Conservation (phyloP, 2,888 invertebrate species). For the Pediacus dermestoides region DNA sequence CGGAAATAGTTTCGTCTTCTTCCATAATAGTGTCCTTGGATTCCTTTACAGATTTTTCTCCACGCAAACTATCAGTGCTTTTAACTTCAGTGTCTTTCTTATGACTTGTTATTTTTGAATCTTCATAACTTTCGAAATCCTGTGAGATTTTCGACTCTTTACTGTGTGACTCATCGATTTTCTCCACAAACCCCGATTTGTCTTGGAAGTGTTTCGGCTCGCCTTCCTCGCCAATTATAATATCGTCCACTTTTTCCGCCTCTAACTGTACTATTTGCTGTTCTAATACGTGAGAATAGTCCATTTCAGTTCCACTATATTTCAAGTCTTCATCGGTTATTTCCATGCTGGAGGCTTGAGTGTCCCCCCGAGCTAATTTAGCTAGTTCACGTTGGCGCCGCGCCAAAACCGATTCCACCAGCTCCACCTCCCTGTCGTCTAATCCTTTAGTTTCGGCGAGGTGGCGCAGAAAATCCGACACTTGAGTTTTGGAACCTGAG, state of each 20-base stretch:
- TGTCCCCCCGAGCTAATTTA: slow-evolving; percentile 49
- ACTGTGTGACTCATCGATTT: slow-evolving; percentile 37
- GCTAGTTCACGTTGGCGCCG: slow-evolving; percentile 49
- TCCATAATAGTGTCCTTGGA: slow-evolving; percentile 37
- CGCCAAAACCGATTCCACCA: slow-evolving; percentile 53
- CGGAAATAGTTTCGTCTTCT: slow-evolving; percentile 39
- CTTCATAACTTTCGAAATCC: slow-evolving; percentile 33
- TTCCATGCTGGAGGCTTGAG: slow-evolving; percentile 56
- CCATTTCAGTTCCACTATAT: slow-evolving; percentile 66
- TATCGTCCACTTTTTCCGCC: slow-evolving; percentile 51
- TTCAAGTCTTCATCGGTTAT: slow-evolving; percentile 65
- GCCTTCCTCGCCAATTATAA: slow-evolving; percentile 31
- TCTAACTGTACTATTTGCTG: slow-evolving; percentile 48
- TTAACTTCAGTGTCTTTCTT: slow-evolving; percentile 36
- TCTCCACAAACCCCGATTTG: slow-evolving; percentile 32
- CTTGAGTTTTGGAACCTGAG: slow-evolving; percentile 39
- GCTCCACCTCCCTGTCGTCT: slow-evolving; percentile 50
- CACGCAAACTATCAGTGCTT: slow-evolving; percentile 35
- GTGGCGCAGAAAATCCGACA: slow-evolving; percentile 48
- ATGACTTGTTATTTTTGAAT: slow-evolving; percentile 34
- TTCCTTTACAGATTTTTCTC: slow-evolving; percentile 33
- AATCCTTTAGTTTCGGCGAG: slow-evolving; percentile 50
- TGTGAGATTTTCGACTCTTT: slow-evolving; percentile 31
- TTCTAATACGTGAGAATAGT: slow-evolving; percentile 54
- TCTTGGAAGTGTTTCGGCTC: slow-evolving; percentile 30